phyloP scores from a whole-genome alignment of 2,888 invertebrate species.

The Ichneumon xanthorius region DNA sequence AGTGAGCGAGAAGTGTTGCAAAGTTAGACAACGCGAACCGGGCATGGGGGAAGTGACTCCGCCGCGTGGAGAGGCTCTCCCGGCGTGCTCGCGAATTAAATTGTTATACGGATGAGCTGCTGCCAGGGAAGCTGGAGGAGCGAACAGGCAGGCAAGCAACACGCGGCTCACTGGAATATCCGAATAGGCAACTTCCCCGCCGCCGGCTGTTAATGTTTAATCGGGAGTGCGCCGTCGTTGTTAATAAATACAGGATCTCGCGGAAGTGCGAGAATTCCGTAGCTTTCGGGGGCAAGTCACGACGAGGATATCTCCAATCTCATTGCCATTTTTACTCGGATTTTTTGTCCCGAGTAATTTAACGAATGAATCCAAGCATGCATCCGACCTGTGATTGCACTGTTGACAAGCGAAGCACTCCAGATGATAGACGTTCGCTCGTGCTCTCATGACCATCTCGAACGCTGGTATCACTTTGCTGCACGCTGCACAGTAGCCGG shows the following conservation, averaged over 20 bases:
- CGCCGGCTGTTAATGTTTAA: slow-evolving; percentile 82
- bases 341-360: not conserved
- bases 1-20: slow-evolving; percentile 84
- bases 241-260: slow-evolving; percentile 74
- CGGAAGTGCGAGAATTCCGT: slow-evolving; percentile 56
- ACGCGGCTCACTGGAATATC: slow-evolving; percentile 73
- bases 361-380: not conserved
- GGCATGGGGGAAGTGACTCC: slow-evolving; percentile 32
- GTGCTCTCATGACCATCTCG: slow-evolving; percentile 98
- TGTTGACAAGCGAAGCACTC: slow-evolving; percentile 98
- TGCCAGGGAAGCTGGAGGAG: slow-evolving; percentile 65
- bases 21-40: slow-evolving; percentile 74
- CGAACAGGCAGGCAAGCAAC: slow-evolving; percentile 58
- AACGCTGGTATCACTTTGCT: slow-evolving; percentile 97
- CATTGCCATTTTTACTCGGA: not conserved
- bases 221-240: slow-evolving; percentile 70
- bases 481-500: slow-evolving; percentile 96
- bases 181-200: slow-evolving; percentile 73
- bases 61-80: slow-evolving; percentile 72
- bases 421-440: slow-evolving; percentile 96
- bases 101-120: slow-evolving; percentile 82
- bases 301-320: not conserved
- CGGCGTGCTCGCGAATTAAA: slow-evolving; percentile 80
- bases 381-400: slow-evolving; percentile 93
- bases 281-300: slow-evolving; percentile 59